Conservation (phyloP, 2,113 vertebrate species). For the Phainopepla nitens region DNA sequence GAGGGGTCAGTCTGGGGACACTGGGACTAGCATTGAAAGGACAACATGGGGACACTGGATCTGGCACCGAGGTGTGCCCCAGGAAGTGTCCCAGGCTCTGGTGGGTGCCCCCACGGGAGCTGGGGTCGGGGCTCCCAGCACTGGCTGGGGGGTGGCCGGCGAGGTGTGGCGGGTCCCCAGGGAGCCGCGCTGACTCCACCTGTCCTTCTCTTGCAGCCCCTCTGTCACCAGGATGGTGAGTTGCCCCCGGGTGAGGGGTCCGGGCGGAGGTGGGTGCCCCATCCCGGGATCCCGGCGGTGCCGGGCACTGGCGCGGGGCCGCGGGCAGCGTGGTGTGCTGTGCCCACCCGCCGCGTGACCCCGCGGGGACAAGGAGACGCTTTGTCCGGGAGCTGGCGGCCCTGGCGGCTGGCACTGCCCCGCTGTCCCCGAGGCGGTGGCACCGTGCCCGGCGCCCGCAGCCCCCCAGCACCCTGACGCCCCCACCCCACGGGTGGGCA, state of each 20-base stretch:
- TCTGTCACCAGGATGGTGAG: conserved; percentile 27
- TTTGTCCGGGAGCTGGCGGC: background rate
- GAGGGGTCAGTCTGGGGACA: background rate
- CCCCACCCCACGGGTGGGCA: background rate
- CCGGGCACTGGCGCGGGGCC: background rate
- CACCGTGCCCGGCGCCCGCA: background rate
- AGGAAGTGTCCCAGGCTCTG: background rate
- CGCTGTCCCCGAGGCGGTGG: background rate
- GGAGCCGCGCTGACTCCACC: background rate
- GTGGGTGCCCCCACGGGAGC: background rate
- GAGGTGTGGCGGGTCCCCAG: background rate
- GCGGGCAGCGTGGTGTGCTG: background rate
- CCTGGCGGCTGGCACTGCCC: conserved; percentile 19
- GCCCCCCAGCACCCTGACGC: background rate
- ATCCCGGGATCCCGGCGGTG: background rate
- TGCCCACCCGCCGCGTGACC: conserved; percentile 48
- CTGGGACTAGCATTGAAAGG: background rate
- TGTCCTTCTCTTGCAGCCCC: background rate
- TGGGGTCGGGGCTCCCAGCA: background rate
- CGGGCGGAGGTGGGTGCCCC: background rate
- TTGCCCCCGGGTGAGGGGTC: background rate
- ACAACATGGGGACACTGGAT: background rate
- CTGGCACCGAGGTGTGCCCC: background rate
- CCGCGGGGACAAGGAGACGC: conserved; percentile 10
- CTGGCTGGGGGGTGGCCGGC: background rate